Conservation (phyloP, 2,888 invertebrate species). For the Sycophila texana region DNA sequence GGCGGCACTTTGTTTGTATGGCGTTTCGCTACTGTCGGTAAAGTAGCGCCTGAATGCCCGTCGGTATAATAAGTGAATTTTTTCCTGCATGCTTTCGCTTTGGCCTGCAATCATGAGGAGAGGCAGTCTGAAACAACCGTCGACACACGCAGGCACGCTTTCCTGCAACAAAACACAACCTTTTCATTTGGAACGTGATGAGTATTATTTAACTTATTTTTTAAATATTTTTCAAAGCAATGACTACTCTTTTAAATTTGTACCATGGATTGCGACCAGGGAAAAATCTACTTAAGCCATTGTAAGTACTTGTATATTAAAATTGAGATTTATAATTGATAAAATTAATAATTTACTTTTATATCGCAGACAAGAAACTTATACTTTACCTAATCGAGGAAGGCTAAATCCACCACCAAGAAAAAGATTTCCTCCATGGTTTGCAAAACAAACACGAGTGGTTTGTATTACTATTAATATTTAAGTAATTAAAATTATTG, state of each 20-base stretch:
- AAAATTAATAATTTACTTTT: background rate
- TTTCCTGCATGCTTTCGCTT: no score
- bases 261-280: constrained; percentile 59
- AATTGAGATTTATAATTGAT: constrained; percentile 1
- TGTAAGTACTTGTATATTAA: constrained; percentile 59
- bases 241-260: constrained; percentile 65
- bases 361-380: constrained; percentile 30
- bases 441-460: constrained; percentile 81
- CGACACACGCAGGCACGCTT: no score
- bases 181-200: constrained; percentile 1
- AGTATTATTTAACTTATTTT: constrained; percentile 11
- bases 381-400: constrained; percentile 12
- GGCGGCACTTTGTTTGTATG: no score
- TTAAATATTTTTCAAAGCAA: constrained; percentile 49
- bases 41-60: no score
- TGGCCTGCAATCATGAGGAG: no score
- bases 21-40: no score
- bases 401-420: constrained; percentile 72
- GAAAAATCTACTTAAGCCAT: constrained; percentile 64
- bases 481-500: constrained; percentile 2
- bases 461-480: constrained; percentile 77
- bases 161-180: no score
- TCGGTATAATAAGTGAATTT: no score
- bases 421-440: constrained; percentile 86
- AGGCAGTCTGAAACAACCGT: no score